Conservation (phyloP, 1,140 invertebrate genomes). For the Cotesia typhae region DNA sequence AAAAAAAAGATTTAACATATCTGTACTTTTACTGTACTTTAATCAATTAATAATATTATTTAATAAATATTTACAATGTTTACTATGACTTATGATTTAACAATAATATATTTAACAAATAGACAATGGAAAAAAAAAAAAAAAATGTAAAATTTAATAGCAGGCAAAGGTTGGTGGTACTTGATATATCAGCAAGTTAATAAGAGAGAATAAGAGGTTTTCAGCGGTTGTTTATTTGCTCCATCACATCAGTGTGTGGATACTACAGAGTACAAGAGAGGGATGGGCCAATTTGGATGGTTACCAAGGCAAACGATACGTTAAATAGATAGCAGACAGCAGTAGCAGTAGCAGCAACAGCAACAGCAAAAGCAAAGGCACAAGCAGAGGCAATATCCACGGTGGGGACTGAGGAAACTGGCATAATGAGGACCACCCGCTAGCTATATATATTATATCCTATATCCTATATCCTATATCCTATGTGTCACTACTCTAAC, state of each 20-base stretch:
- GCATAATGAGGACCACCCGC: constrained; percentile 67
- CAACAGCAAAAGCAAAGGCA: no score
- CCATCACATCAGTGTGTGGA: constrained; percentile 45
- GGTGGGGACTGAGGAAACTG: constrained; percentile 48
- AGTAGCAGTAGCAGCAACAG: constrained; percentile 29
- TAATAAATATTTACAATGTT: no score
- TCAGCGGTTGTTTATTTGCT: constrained; percentile 52
- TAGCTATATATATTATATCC: constrained; percentile 44
- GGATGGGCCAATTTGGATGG: constrained; percentile 64
- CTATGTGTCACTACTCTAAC: no score
- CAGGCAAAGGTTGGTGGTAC: no score
- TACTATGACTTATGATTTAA: no score
- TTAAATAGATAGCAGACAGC: constrained; percentile 64
- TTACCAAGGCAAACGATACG: constrained; percentile 67
- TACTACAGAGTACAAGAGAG: constrained; percentile 33
- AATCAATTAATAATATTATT: no score
- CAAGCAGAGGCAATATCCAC: constrained; percentile 10
- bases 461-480: constrained; percentile 37
- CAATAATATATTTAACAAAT: no score
- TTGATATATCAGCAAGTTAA: no score
- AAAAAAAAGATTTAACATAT: no score
- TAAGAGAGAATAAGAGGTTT: constrained; percentile 19
- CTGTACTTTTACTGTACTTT: neutral
- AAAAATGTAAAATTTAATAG: neutral
- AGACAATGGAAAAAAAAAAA: neutral